A percentile compares a stretch with the other conserved stretches of the same genome.
Conservation (phyloP, 2,113 vertebrate species). For the Chloropsis cyanopogon region DNA sequence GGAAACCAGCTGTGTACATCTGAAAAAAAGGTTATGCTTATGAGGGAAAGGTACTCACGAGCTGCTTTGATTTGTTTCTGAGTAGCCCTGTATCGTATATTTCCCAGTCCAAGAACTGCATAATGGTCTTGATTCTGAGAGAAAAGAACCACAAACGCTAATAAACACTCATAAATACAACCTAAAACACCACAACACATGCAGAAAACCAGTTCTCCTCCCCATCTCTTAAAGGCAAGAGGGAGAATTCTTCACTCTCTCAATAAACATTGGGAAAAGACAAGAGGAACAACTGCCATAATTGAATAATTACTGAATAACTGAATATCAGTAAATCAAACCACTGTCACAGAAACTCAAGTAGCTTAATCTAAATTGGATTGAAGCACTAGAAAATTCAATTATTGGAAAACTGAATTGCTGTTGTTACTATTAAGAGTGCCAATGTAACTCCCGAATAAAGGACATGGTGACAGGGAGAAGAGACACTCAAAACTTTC, state of each 20-base stretch:
- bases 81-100: slow-evolving; percentile 91
- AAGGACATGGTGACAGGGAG: neutral
- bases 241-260: neutral
- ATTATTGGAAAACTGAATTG: neutral
- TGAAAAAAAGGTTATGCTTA: neutral
- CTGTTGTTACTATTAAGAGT: neutral
- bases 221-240: neutral
- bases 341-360: neutral
- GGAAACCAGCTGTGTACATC: neutral
- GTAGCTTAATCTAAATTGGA: neutral
- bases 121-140: slow-evolving; percentile 98
- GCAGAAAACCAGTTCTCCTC: neutral
- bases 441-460: neutral
- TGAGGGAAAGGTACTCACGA: slow-evolving; percentile 81
- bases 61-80: slow-evolving; percentile 99
- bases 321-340: neutral
- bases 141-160: neutral
- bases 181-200: neutral
- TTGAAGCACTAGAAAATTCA: neutral
- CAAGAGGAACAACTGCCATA: neutral
- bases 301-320: neutral
- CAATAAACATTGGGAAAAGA: neutral
- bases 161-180: neutral
- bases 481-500: neutral
- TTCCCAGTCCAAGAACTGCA: slow-evolving; percentile 87